Conservation (phyloP, 2,888 invertebrate genomes). For the Empis livida region DNA sequence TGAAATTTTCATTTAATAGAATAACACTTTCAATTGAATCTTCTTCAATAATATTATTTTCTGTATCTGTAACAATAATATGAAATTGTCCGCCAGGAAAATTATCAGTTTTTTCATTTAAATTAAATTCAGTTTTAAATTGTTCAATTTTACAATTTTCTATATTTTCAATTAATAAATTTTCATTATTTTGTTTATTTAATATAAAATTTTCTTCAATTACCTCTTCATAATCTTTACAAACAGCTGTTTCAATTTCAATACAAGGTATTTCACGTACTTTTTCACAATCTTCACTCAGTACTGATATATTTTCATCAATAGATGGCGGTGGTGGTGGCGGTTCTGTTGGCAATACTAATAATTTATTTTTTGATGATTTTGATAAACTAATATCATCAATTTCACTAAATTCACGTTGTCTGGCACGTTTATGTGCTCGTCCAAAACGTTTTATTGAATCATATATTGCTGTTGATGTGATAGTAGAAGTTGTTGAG, state of each 20-base stretch:
- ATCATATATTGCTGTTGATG: constrained; percentile 22
- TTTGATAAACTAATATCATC: constrained; percentile 1
- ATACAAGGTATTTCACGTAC: neutral
- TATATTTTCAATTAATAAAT: too few relatives aligned
- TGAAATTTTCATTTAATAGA: too few relatives aligned
- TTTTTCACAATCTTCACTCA: neutral
- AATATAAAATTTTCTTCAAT: neutral
- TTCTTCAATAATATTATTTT: constrained; percentile 32
- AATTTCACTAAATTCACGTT: constrained; percentile 20
- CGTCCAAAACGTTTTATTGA: constrained; percentile 32
- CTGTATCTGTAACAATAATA: constrained; percentile 33
- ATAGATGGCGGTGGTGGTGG: constrained; percentile 1
- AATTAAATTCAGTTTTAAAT: too few relatives aligned
- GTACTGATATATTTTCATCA: neutral
- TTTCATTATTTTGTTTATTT: neutral
- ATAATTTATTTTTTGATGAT: neutral
- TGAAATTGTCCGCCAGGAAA: constrained; percentile 19
- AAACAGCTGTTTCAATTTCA: neutral
- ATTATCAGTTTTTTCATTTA: constrained; percentile 22
- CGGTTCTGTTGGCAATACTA: neutral
- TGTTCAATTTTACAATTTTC: too few relatives aligned
- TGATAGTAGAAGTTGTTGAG: constrained; percentile 1
- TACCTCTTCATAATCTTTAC: neutral
- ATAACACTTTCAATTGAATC: constrained; percentile 24
- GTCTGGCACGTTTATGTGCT: constrained; percentile 29